Evolutionary conservation across 2,888 invertebrate species (phyloP).

Genomic region (Pimpla rufipes): DNA sequence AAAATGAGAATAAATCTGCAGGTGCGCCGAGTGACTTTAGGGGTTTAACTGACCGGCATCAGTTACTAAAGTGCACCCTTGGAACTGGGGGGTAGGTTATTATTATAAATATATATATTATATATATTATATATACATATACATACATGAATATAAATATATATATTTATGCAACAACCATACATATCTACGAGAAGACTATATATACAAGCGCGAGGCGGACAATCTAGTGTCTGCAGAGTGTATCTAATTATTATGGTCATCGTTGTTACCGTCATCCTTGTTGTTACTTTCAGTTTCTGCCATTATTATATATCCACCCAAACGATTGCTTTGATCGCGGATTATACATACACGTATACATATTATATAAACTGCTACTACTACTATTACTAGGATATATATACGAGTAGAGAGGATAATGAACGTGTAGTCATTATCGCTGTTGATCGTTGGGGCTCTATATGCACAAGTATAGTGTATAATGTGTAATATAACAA

Average conservation of each 20-base stretch:
- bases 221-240: constrained; percentile 60
- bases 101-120: constrained; percentile 65
- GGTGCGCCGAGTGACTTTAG: constrained; percentile 42
- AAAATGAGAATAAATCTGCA: constrained; percentile 22
- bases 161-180: constrained; percentile 66
- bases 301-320: constrained; percentile 65
- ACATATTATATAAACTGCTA: constrained; percentile 70
- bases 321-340: constrained; percentile 55
- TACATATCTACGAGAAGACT: constrained; percentile 70
- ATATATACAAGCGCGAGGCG: constrained; percentile 64
- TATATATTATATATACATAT: constrained; percentile 59
- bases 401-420: constrained; percentile 58
- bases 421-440: constrained; percentile 63
- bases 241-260: constrained; percentile 62
- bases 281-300: constrained; percentile 71
- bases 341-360: constrained; percentile 71
- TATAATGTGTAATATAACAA: constrained; percentile 67
- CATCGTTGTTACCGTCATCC: constrained; percentile 73
- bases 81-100: constrained; percentile 61
- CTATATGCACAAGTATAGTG: constrained; percentile 57
- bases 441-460: constrained; percentile 59
- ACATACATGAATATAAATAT: constrained; percentile 44
- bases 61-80: constrained; percentile 56
- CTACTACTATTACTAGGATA: constrained; percentile 67
- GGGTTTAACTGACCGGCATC: constrained; percentile 56